Base-by-base conservation (phyloP, 2,888 invertebrate species). In the Thymelicus sylvestris region DNA sequence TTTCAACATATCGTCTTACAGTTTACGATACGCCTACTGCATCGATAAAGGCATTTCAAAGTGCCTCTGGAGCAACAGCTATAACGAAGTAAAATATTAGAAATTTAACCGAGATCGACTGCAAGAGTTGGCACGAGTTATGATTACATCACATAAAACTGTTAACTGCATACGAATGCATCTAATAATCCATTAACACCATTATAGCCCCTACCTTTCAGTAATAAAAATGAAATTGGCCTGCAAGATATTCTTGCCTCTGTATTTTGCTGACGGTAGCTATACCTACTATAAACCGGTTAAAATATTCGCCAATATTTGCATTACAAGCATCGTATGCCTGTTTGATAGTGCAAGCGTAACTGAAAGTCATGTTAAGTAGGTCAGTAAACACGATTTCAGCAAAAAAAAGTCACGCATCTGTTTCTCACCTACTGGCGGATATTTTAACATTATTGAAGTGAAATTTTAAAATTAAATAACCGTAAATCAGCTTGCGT, bases 191-290 rank as follows among this genome's bases (percentile, higher is more conserved):
- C 39, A 64, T 55, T 63, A 55, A 7, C 55, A 47, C 55, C 7
- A 31, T 63, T 60, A 47, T 55, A 47, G 57, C 47, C 68, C 68
- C 62, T 68, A 63, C 57, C 19, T 13, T 48, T 68, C 1, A 24
- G 63, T 68, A 63, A 63, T 69, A 69, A 57, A 57, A 69, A 55
- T 38, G 47, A 69, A 63, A 68, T 63, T 68, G 31, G 68, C 68
- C 6, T 38, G 62, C 61, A 19, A 44, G 19, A 52, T 31, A 61
- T 68, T 63, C 41, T 39, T 19, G 55, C 41, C 39, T 64, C 64
- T 8, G 3, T n/a, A 48, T 50, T 63, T 63, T 63, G 31, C 62
- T 63, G 50, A 48, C 31, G 15, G 41, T 41, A 61, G 12, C 39
- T 31, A 31, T 31, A 31, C 31, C 3, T 5, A 19, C 19, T 60